Evolutionary conservation across 2,113 vertebrate genomes (phyloP), one percentile per base, ranked within the genome.

Genomic region (Raphicerus campestris): DNA sequence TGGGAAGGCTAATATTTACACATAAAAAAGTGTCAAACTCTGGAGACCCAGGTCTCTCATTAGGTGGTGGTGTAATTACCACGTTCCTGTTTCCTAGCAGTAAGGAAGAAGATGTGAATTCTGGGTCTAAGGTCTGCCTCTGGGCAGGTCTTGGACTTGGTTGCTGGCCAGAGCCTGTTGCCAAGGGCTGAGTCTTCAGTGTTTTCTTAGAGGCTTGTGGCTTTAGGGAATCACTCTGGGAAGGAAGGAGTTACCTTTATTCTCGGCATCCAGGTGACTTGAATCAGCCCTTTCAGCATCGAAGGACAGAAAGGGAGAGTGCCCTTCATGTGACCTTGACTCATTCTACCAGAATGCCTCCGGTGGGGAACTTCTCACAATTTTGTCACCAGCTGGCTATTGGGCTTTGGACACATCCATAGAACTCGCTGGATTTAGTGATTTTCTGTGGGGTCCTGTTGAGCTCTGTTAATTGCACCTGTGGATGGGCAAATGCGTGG

Each of bases 1-100:
- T 70, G 15, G 63, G 91, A 97, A 97, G 95, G 96, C 96, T 96
- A 97, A 94, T 97, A 97, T 97, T 97, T 97, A 87, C 89, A 90
- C 91, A 91, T 96, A 42, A 89, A 94, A 98, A 97, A 24, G 87
- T 84, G 66, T 82, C 81, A 78, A 97, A 96, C 66, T 97, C 92
- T 96, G 89, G 55, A 97, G 97, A 85, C 92, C 24, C 51, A 83
- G 83, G 87, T 92, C 80, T 96, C 89, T 97, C 6, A 0, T 96
- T 97, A 98, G 85, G 56, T 92, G 8, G 10, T 91, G 66, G 93
- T 96, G 63, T 96, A 97, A 98, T 97, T 93, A 89, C 91, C 60
- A 51, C 80, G 77, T 87, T 91, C 95, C 87, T 1, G 22, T 96
- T 93, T 97, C 96, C 89, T 96, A 96, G 94, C 96, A 98, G 84